Percentiles rank a stretch among this genome's conserved stretches.
Conservation (phyloP, 2,113 vertebrate species). For the Seriola aureovittata region DNA sequence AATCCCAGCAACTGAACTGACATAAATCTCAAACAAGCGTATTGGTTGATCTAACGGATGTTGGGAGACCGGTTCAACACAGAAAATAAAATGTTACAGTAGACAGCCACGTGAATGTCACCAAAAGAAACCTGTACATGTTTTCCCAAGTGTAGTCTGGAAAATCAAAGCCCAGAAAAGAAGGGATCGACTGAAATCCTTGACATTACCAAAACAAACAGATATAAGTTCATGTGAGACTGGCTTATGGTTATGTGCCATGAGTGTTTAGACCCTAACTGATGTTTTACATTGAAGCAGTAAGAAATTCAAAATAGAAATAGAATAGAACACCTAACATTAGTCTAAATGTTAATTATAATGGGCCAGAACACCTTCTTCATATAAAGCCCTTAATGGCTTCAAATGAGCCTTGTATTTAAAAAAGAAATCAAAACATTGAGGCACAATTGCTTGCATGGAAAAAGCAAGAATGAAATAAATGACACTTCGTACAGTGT, state of each 20-base stretch:
- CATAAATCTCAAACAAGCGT: not conserved
- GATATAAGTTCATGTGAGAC: too few relatives aligned
- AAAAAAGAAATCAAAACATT: not conserved
- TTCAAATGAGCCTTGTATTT: not conserved
- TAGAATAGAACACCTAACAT: not conserved
- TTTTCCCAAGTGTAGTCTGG: not conserved
- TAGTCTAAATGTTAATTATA: not conserved
- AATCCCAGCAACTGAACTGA: not conserved
- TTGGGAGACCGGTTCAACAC: too few relatives aligned
- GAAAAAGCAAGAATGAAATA: constrained; percentile 2
- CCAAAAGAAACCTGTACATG: too few relatives aligned
- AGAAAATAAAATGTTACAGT: too few relatives aligned
- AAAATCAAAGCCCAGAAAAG: not conserved
- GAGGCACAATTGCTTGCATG: not conserved
- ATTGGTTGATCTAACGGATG: too few relatives aligned
- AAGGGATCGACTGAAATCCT: not conserved
- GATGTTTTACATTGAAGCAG: not conserved
- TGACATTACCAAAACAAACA: not conserved
- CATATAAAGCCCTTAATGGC: not conserved
- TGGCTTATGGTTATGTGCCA: too few relatives aligned
- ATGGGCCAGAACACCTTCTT: not conserved
- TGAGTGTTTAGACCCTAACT: too few relatives aligned
- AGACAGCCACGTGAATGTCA: too few relatives aligned
- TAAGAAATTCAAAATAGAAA: not conserved
- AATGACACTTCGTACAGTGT: not conserved